These are phyloP conservation scores for Calonectris borealis DNA, from an alignment of 2,113 vertebrate species.

Conservation along the genomic window DNA sequence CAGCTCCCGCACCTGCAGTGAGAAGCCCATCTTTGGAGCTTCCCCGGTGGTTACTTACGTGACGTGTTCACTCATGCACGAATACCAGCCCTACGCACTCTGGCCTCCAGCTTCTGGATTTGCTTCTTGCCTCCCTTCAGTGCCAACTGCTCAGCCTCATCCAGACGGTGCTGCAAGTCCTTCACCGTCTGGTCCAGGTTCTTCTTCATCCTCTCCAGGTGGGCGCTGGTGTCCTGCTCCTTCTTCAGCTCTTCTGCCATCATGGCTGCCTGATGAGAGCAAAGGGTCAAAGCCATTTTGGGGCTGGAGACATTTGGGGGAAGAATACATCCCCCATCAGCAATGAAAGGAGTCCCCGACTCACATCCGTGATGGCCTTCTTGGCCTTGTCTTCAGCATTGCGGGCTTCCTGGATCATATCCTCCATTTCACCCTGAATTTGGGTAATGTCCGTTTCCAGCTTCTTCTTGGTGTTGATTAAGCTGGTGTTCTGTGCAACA, in stretches of 20 bases:
- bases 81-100: conserved; percentile 63
- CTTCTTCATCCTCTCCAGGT: conserved; percentile 78
- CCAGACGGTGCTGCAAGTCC: conserved; percentile 80
- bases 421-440: neutral
- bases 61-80: neutral
- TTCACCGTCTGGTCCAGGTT: conserved; percentile 70
- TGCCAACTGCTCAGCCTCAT: conserved; percentile 81
- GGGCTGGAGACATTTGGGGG: too few species aligned
- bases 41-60: too few species aligned
- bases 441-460: conserved; percentile 60
- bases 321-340: neutral
- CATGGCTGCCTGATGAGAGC: conserved; percentile 72
- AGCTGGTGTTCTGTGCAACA: too few species aligned
- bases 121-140: conserved; percentile 87
- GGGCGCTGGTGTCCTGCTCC: neutral
- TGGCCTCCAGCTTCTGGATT: conserved; percentile 85
- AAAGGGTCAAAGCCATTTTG: neutral
- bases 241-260: conserved; percentile 95
- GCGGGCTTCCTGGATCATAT: conserved; percentile 73
- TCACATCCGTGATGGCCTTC: conserved; percentile 61
- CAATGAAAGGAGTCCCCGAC: accelerated
- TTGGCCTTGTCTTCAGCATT: conserved; percentile 84
- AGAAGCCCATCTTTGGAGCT: too few species aligned
- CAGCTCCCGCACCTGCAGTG: too few species aligned
- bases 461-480: conserved; percentile 48